phyloP scores from a whole-genome alignment of 1,140 invertebrate genomes.

The Leptopilina clavipes region DNA sequence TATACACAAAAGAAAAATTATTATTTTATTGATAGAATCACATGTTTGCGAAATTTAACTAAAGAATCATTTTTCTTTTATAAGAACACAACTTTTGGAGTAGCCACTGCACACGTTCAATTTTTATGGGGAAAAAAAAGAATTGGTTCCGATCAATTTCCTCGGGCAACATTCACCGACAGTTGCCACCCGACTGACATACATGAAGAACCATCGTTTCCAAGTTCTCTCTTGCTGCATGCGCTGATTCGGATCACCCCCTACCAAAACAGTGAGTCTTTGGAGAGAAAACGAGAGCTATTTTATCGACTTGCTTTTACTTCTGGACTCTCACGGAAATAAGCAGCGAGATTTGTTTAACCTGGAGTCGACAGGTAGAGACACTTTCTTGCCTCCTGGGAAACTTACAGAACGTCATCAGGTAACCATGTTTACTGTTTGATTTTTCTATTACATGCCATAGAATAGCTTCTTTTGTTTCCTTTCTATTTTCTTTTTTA shows the following conservation, averaged over 20 bases:
- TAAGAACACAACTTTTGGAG: slow-evolving; percentile 37
- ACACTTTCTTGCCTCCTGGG: neutral
- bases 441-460: no score
- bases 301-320: slow-evolving; percentile 44
- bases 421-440: neutral
- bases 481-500: no score
- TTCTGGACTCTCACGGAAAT: neutral
- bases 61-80: slow-evolving; percentile 47
- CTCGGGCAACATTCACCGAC: slow-evolving; percentile 49
- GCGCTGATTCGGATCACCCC: slow-evolving; percentile 37
- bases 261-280: slow-evolving; percentile 33
- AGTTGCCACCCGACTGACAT: slow-evolving; percentile 69
- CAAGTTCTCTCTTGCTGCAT: slow-evolving; percentile 12
- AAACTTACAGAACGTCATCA: neutral
- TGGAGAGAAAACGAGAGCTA: slow-evolving; percentile 33
- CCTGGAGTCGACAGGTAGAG: slow-evolving; percentile 13
- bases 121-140: slow-evolving; percentile 35
- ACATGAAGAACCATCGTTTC: slow-evolving; percentile 22
- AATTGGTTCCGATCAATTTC: neutral
- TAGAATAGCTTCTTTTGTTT: no score
- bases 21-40: slow-evolving; percentile 58
- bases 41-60: slow-evolving; percentile 57
- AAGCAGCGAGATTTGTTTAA: neutral
- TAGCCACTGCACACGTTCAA: slow-evolving; percentile 40
- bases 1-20: neutral